Evolutionary conservation across 2,113 vertebrate genomes (phyloP), one percentile per base, ranked within the genome.

Genomic region (Brachyhypopomus occidentalis): DNA sequence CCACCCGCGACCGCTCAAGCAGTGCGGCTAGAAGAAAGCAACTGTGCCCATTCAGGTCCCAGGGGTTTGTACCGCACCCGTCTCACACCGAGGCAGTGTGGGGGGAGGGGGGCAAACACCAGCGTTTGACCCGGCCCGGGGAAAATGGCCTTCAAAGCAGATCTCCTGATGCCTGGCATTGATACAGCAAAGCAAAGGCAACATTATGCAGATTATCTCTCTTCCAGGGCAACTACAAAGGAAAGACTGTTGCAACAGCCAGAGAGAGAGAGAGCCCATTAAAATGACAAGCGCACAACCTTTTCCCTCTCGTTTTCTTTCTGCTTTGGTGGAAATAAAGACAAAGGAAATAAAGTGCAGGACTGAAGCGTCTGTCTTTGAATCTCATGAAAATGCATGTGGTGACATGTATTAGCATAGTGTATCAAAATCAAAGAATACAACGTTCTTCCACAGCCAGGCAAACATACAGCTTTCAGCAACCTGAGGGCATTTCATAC

Each of bases 121-220:
- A 85, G 82, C 6, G 56, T 64, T 76, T 84, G 81, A 85, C 64
- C 75, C 72, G 55, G 76, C 30, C 67, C 22, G 41, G 63, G 63
- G 75, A 83, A 83, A 81, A 83, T 62, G 41, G 83, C 75, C 79
- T 84, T 76, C 72, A 83, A 82, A 84, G 80, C 85, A 78, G 80
- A 72, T 71, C 73, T 82, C 78, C 84, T 82, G 83, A 86, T 81
- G 82, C 72, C 81, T 85, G 83, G 80, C 84, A 86, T 66, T 59
- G 64, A 78, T 79, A 76, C 52, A 62, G 81, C 55, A 48, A 63
- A 59, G 79, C 63, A 78, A 72, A 84, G 56, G 82, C 84, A 74
- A 69, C 67, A 82, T 84, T 85, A 75, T 79, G 74, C 79, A 83
- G 84, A 87, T 85, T 84, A 84, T 83, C 81, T 82, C 75, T 83